Evolutionary conservation across 2,113 vertebrate species (phyloP).

Genomic region (Erythrolamprus reginae): DNA sequence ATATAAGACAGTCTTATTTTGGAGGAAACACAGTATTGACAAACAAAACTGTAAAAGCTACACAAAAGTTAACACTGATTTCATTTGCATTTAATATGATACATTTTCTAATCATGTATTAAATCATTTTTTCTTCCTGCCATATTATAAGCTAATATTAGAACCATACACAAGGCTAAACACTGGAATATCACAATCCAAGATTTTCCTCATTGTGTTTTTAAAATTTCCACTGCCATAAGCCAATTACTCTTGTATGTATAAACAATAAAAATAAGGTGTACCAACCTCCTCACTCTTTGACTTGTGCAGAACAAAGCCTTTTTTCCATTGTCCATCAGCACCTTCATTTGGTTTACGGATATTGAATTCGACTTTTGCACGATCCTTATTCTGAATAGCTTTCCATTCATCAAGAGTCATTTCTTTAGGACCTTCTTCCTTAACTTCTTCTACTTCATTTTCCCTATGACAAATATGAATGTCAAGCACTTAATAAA

Average conservation of each 20-base stretch:
- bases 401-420: constrained; percentile 99
- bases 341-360: constrained; percentile 95
- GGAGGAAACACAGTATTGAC: not conserved
- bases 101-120: not conserved
- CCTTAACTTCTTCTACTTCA: constrained; percentile 93
- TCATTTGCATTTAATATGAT: not conserved
- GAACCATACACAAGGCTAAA: not conserved
- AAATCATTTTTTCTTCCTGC: not conserved
- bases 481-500: not conserved
- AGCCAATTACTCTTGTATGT: not conserved
- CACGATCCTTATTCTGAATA: constrained; percentile 93
- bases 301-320: constrained; percentile 96
- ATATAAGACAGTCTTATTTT: no score
- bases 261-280: constrained; percentile 3
- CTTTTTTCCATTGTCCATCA: constrained; percentile 95
- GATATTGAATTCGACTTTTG: constrained; percentile 98
- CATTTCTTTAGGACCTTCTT: constrained; percentile 97
- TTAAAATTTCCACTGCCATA: not conserved
- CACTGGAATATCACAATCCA: not conserved
- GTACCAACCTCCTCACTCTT: constrained; percentile 89
- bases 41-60: not conserved
- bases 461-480: constrained; percentile 80
- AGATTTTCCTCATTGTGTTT: not conserved
- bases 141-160: not conserved
- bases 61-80: not conserved